Base-by-base conservation (phyloP, 1,140 invertebrate genomes). In the Brachionus calyciflorus region DNA sequence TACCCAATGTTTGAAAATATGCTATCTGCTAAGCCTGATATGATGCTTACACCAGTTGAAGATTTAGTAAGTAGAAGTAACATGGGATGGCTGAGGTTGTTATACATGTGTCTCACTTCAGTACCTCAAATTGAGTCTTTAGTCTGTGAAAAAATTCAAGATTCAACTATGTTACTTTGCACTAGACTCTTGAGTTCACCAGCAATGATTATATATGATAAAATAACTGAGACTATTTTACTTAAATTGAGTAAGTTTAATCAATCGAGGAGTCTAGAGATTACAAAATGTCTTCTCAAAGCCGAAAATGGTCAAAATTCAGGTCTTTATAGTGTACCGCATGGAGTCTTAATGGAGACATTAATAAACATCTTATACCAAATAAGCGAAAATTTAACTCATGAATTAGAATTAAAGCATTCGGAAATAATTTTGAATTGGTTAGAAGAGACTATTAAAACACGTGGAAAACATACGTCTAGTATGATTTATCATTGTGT, bases 321-420 rank as follows among this genome's bases (percentile, higher is more conserved):
- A 19, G 69, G 51, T 1, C 46, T 73, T 0, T 73, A 51, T 12
- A 51, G 60, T 70, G 0, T 77, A 82, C 80, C 78, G 78, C 70
- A 77, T 81, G 81, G 79, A 85, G 80, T 78, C 85, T 83, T 78
- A 55, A 40, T 57, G 78, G 12, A 49, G 73, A 21, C 40, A 78
- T 88, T 91, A 60, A 89, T 91, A n/a, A 89, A 91, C 37, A 90
- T 94, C 17, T 84, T 95, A 77, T 94, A 92, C 92, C 88, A 89
- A 70, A 87, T 90, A 24, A 89, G 91, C 80, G 87, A 89, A 76
- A 77, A 80, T 49, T 76, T 84, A 9, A 70, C 53, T n/a, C 51
- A 79, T 4, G 76, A 83, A 0, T 21, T 46, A 0, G 24, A 73
- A 3, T 2, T 14, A 24, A 33, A 51, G 51, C 26, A 51, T 3